These are phyloP conservation scores for Orgyia antiqua DNA, from an alignment of 2,888 invertebrate species.

Conservation along the genomic window DNA sequence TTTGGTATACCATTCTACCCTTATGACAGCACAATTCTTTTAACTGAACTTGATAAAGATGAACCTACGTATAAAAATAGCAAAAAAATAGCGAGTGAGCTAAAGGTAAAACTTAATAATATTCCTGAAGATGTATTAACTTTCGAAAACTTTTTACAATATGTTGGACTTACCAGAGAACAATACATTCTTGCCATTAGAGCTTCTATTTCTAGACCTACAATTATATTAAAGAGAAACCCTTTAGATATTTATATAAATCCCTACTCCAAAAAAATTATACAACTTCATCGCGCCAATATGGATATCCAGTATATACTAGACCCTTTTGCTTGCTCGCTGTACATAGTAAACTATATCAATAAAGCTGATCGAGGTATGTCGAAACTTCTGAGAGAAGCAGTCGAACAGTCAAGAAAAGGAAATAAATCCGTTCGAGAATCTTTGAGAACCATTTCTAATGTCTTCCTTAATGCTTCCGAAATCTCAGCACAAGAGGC, in stretches of 20 bases:
- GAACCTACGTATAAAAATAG: too few relatives aligned
- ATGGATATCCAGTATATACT: slow-evolving; percentile 39
- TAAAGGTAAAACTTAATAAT: too few relatives aligned
- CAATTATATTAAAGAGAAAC: too few relatives aligned
- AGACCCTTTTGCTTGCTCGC: slow-evolving; percentile 33
- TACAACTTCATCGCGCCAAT: slow-evolving; percentile 28
- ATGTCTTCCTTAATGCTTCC: not conserved
- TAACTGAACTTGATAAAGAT: too few relatives aligned
- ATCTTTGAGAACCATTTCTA: not conserved
- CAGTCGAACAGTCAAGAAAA: slow-evolving; percentile 20
- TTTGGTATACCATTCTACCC: slow-evolving; percentile 35
- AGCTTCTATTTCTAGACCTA: too few relatives aligned
- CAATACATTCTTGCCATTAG: too few relatives aligned
- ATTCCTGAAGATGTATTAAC: too few relatives aligned
- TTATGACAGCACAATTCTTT: too few relatives aligned
- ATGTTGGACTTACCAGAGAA: too few relatives aligned
- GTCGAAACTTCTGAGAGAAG: slow-evolving; percentile 16
- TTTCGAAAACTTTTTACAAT: too few relatives aligned
- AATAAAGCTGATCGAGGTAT: slow-evolving; percentile 16
- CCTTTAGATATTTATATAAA: too few relatives aligned
- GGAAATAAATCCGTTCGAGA: not conserved
- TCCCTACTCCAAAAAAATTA: slow-evolving; percentile 25
- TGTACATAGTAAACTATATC: slow-evolving; percentile 28
- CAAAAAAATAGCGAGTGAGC: too few relatives aligned
- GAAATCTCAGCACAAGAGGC: not conserved